Evolutionary conservation across 2,888 invertebrate genomes (phyloP).

Genomic region (Pimpla rufipes): DNA sequence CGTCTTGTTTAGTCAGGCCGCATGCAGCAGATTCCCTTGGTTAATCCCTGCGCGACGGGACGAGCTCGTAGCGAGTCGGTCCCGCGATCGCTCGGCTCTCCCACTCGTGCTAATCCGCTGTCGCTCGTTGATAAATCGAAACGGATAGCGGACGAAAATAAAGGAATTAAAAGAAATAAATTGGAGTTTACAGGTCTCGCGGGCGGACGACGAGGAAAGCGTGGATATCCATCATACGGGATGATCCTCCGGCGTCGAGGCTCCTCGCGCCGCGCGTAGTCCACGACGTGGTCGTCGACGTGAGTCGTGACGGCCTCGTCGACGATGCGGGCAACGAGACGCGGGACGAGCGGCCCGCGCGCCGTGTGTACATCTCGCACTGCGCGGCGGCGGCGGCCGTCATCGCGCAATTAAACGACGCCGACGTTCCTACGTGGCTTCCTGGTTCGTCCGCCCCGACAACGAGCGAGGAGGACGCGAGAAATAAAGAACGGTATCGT

Average conservation of each 20-base stretch:
- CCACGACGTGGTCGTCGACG: conserved; percentile 32
- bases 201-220: conserved; percentile 6
- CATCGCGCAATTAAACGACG: conserved; percentile 61
- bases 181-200: neutral
- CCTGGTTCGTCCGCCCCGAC: conserved; percentile 59
- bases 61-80: neutral
- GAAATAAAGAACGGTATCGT: conserved; percentile 27
- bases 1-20: conserved; percentile 27
- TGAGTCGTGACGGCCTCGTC: conserved; percentile 51
- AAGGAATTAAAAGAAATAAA: neutral
- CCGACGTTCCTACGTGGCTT: conserved; percentile 55
- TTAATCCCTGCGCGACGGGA: neutral
- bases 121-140: conserved; percentile 28
- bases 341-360: neutral
- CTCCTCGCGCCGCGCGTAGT: conserved; percentile 13
- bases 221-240: conserved; percentile 41
- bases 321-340: conserved; percentile 51
- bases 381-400: too few relatives aligned
- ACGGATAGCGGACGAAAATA: neutral
- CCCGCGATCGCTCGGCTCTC: neutral
- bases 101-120: conserved; percentile 36
- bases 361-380: conserved; percentile 19
- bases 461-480: conserved; percentile 22
- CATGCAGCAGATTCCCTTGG: neutral
- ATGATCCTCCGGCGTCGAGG: conserved; percentile 35